Evolutionary conservation across 1,140 invertebrate genomes (phyloP).

Genomic region (Gryon sp.): DNA sequence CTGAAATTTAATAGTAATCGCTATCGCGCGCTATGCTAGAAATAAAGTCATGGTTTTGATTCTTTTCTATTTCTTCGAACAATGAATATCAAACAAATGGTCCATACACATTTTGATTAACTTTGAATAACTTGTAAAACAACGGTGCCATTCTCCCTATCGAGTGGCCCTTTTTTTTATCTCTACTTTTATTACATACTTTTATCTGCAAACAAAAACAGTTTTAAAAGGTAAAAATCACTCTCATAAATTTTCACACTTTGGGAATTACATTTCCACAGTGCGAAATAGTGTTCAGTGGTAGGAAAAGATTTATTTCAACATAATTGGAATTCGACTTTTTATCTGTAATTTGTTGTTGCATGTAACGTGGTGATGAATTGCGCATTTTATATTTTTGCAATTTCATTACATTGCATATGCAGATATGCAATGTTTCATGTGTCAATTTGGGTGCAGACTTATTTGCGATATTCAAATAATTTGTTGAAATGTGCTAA

Average conservation of each 20-base stretch:
- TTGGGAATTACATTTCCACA: slow-evolving; percentile 26
- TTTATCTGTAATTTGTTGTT: no score
- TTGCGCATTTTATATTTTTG: no score
- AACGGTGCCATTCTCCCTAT: no score
- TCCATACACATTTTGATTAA: slow-evolving; percentile 20
- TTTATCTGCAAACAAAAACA: slow-evolving; percentile 23
- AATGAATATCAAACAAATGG: slow-evolving; percentile 14
- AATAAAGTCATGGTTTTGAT: slow-evolving; percentile 7
- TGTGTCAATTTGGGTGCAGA: no score
- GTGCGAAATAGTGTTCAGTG: slow-evolving; percentile 1
- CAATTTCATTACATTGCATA: no score
- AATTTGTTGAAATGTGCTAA: no score
- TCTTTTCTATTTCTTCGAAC: neutral
- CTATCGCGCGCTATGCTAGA: neutral
- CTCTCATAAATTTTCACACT: slow-evolving; percentile 28
- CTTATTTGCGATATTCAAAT: no score
- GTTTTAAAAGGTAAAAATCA: slow-evolving; percentile 32
- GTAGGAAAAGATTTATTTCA: slow-evolving; percentile 16
- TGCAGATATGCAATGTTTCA: no score
- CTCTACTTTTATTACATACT: slow-evolving; percentile 21
- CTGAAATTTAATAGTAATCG: slow-evolving; percentile 16
- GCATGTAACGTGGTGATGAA: no score
- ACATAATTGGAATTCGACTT: slow-evolving; percentile 29
- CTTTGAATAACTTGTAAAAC: slow-evolving; percentile 22
- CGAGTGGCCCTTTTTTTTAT: slow-evolving; percentile 20